phyloP scores from a whole-genome alignment of 2,797 vertebrate genomes.

The Lacerta viridis region DNA sequence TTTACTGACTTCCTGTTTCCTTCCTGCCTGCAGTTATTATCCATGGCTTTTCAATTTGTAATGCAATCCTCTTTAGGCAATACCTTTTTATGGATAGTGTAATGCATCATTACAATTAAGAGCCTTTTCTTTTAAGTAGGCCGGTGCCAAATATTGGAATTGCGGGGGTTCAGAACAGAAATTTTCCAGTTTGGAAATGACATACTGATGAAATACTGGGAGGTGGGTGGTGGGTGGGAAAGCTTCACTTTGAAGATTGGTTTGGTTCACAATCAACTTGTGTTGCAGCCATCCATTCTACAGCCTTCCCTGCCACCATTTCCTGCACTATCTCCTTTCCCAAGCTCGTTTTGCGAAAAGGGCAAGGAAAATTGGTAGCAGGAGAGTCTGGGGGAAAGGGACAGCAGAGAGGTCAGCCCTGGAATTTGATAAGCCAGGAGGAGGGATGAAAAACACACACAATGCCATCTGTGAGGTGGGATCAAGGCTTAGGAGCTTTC shows the following conservation, averaged over 20 bases:
- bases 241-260: not conserved
- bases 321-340: not conserved
- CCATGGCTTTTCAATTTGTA: slow-evolving; percentile 67
- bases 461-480: not conserved
- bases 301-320: not conserved
- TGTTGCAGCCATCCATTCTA: not conserved
- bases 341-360: not conserved
- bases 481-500: too few species aligned
- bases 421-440: not conserved
- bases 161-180: not conserved
- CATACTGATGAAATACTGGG: not conserved
- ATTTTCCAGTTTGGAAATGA: not conserved
- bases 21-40: slow-evolving; percentile 62
- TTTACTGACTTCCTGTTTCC: slow-evolving; percentile 70
- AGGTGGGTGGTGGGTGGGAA: not conserved
- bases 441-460: not conserved
- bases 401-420: not conserved
- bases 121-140: slow-evolving; percentile 58
- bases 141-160: not conserved
- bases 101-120: slow-evolving; percentile 57
- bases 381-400: fast-evolving
- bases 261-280: not conserved
- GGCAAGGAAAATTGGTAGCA: not conserved
- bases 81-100: slow-evolving; percentile 57
- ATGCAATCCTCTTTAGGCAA: slow-evolving; percentile 52